Percentiles rank a stretch among this genome's conserved stretches.
phyloP scores from a whole-genome alignment of 2,888 invertebrate genomes.

The Nomada lathburiana region DNA sequence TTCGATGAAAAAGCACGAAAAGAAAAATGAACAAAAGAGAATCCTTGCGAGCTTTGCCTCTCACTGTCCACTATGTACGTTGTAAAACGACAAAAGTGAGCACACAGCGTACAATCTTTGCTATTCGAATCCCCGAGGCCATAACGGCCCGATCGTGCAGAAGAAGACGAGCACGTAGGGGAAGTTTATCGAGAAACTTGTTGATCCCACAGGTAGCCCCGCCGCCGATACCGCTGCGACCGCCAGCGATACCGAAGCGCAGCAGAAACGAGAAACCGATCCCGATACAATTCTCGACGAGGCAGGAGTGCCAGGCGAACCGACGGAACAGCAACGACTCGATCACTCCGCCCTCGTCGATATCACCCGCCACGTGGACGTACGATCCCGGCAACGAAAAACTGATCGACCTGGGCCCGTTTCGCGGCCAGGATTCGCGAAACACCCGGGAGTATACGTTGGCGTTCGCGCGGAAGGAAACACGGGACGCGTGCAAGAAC shows the following conservation, averaged over 20 bases:
- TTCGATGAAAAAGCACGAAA: neutral
- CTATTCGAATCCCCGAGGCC: neutral
- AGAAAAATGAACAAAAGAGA: neutral
- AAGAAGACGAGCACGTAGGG: neutral
- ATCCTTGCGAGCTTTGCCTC: too few species aligned
- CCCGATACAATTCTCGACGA: conserved; percentile 57
- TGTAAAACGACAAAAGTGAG: neutral
- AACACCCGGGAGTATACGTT: conserved; percentile 42
- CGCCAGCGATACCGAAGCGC: conserved; percentile 85
- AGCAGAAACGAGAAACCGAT: conserved; percentile 81
- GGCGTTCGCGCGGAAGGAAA: conserved; percentile 51
- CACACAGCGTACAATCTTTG: neutral
- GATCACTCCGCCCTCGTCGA: conserved; percentile 80
- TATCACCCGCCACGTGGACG: conserved; percentile 39
- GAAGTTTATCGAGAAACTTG: conserved; percentile 41
- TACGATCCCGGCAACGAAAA: conserved; percentile 48
- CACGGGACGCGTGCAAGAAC: conserved; percentile 24
- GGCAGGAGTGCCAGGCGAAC: conserved; percentile 54
- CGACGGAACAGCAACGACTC: conserved; percentile 75
- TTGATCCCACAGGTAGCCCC: conserved; percentile 78
- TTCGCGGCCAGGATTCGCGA: conserved; percentile 16
- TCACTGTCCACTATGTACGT: too few species aligned
- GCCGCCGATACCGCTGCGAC: conserved; percentile 85
- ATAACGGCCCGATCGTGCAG: conserved; percentile 14
- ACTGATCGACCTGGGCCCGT: conserved; percentile 75